Evolutionary conservation across 2,797 vertebrate genomes (phyloP).

Genomic region (Synanceia verrucosa): DNA sequence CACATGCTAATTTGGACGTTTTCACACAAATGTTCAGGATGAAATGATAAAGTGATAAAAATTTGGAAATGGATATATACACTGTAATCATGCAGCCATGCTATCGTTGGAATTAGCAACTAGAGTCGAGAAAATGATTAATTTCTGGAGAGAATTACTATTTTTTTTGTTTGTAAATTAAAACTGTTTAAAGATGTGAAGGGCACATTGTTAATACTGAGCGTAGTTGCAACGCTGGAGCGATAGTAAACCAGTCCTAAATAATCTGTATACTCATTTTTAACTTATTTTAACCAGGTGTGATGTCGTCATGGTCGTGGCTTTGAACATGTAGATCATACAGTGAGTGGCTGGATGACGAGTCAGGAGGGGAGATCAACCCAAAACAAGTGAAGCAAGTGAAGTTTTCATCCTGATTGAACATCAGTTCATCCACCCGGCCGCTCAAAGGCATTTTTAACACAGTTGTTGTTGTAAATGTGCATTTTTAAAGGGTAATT

Average conservation of each 20-base stretch:
- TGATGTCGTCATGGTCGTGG: background rate
- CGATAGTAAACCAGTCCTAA: background rate
- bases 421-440: background rate
- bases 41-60: no score
- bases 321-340: background rate
- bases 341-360: background rate
- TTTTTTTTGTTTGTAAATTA: no score
- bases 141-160: background rate
- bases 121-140: background rate
- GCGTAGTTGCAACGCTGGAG: background rate
- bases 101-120: background rate
- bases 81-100: background rate
- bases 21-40: background rate
- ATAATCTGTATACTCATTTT: background rate
- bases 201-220: background rate
- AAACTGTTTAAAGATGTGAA: no score
- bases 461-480: constrained; percentile 16
- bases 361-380: background rate
- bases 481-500: background rate
- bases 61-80: no score
- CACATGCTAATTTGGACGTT: no score
- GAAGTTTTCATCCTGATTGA: background rate
- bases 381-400: background rate
- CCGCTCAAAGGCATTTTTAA: background rate
- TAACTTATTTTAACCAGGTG: constrained; percentile 31